Evolutionary conservation across 2,888 invertebrate genomes (phyloP).

Genomic region (Lithophane semibrunnea): DNA sequence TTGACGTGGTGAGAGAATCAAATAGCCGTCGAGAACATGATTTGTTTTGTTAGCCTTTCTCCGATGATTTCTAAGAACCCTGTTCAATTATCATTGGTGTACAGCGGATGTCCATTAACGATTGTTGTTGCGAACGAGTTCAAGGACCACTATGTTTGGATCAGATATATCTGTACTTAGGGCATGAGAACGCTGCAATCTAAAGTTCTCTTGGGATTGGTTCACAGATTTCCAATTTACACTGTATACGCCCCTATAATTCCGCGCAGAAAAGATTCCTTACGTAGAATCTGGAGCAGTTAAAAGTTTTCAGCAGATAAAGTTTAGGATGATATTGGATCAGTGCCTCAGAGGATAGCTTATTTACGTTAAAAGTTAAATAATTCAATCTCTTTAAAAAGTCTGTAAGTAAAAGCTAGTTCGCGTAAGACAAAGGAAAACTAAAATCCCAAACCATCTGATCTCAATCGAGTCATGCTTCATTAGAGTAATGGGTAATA

Average conservation of each 20-base stretch:
- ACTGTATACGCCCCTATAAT: conserved; percentile 20
- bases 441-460: conserved; percentile 27
- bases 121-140: conserved; percentile 78
- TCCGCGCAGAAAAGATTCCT: background rate
- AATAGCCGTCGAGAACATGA: conserved; percentile 49
- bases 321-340: background rate
- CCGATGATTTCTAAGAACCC: conserved; percentile 73
- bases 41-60: conserved; percentile 64
- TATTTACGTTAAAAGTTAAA: conserved; percentile 1
- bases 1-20: conserved; percentile 21
- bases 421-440: conserved; percentile 8
- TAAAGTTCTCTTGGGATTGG: conserved; percentile 30
- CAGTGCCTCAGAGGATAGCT: background rate
- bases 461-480: conserved; percentile 63
- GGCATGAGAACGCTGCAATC: conserved; percentile 42
- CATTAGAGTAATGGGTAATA: conserved; percentile 68
- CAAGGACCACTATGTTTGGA: conserved; percentile 72
- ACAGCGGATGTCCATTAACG: conserved; percentile 79
- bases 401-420: conserved; percentile 4
- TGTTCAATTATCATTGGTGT: conserved; percentile 68
- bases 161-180: conserved; percentile 64
- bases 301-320: conserved; percentile 2
- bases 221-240: conserved; percentile 15
- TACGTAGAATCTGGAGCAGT: background rate
- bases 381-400: conserved; percentile 16